These are phyloP conservation scores for Steinernema hermaphroditum DNA, from an alignment of 2,888 invertebrate genomes.

Conservation along the genomic window DNA sequence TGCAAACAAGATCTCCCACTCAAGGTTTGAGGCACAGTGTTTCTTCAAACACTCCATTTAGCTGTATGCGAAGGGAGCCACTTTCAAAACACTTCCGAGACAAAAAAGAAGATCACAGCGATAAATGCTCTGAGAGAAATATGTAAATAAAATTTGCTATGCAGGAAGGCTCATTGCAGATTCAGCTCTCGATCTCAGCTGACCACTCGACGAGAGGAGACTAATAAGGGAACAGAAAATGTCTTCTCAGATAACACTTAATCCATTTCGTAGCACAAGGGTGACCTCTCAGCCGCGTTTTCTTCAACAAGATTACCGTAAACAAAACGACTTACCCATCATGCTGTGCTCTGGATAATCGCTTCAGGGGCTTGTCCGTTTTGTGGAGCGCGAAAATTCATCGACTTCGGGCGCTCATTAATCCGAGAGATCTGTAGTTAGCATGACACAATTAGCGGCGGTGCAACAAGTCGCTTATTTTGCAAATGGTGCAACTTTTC, in stretches of 20 bases:
- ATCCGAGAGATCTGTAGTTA: not conserved
- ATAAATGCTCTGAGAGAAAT: not conserved
- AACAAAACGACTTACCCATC: conserved; percentile 23
- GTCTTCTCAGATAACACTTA: conserved; percentile 7
- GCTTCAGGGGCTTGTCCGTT: not conserved
- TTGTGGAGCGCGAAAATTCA: not conserved
- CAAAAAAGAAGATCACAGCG: not conserved
- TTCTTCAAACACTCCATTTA: not conserved
- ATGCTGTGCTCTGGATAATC: not conserved
- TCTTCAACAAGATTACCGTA: not conserved
- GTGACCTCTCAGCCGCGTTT: conserved; percentile 3
- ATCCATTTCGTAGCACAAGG: not conserved
- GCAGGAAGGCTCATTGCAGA: not conserved
- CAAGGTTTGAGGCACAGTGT: conserved; percentile 17
- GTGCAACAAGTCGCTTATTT: not conserved
- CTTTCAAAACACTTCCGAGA: not conserved
- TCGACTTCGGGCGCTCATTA: not conserved
- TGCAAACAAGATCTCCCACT: conserved; percentile 23
- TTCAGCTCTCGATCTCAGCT: not conserved
- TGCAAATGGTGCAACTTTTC: not conserved
- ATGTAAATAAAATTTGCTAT: not conserved
- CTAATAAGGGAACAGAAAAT: not conserved
- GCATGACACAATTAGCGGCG: not conserved
- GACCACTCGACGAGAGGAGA: not conserved
- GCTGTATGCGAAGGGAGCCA: not conserved